Percentiles rank a stretch among this genome's conserved stretches.
phyloP scores from a whole-genome alignment of 1,140 invertebrate species.

The Nephotettix cincticeps region DNA sequence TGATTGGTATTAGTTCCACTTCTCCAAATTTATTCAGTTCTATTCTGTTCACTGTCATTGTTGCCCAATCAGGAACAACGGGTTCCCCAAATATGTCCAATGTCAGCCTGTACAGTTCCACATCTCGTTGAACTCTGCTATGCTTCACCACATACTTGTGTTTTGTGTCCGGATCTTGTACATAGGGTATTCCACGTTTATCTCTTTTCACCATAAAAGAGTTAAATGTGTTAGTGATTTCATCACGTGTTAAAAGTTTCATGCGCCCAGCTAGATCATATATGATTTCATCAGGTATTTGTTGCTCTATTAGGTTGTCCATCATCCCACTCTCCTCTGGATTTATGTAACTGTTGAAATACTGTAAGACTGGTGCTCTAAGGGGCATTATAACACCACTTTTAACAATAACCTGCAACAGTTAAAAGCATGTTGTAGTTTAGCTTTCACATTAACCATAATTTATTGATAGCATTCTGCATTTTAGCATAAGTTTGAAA shows the following conservation, averaged over 20 bases:
- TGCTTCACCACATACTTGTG: not conserved
- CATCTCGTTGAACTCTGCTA: not conserved
- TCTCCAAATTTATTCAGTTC: constrained; percentile 13
- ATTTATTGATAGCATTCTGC: too few relatives aligned
- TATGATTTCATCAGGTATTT: not conserved
- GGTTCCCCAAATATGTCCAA: too few relatives aligned
- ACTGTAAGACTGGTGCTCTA: not conserved
- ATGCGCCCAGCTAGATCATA: constrained; percentile 9
- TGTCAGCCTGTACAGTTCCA: too few relatives aligned
- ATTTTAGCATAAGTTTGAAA: too few relatives aligned
- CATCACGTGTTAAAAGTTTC: not conserved
- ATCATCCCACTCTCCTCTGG: not conserved
- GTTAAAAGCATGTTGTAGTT: too few relatives aligned
- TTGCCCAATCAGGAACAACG: not conserved
- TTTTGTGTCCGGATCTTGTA: not conserved
- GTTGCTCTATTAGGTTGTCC: not conserved
- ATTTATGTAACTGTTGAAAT: not conserved
- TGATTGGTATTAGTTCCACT: not conserved
- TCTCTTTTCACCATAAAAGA: not conserved
- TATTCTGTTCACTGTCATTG: constrained; percentile 12
- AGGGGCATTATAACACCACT: not conserved
- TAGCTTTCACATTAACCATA: too few relatives aligned
- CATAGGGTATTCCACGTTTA: not conserved
- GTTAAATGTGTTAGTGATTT: not conserved
- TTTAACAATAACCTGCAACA: not conserved